Evolutionary conservation across 2,888 invertebrate species (phyloP), one percentile per base, ranked within the genome.

Genomic region (Boloria euphrosyne): DNA sequence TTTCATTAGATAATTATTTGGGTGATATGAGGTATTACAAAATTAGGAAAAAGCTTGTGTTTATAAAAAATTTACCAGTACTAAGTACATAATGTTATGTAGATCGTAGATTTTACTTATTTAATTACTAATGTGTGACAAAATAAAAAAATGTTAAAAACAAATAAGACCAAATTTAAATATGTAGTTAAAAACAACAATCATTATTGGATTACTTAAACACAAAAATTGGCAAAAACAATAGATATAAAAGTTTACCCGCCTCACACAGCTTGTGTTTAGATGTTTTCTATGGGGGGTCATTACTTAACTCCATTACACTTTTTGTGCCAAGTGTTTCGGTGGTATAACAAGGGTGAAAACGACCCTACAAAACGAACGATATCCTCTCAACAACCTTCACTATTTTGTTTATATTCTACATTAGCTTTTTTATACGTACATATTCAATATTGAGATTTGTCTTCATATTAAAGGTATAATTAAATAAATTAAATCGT

Each of bases 311-410:
- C 88, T 86, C 89, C 88, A 91, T 90, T 90, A 91, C 90, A 88
- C 86, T 91, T 91, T 90, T 91, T 91, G 90, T 86, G 89, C 90
- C 89, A 89, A 91, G 90, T 90, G 91, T 90, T 91, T 89, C 87
- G 87, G 84, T 84, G 87, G 89, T 90, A 86, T 79, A 88, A 91
- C 90, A 90, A 91, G 91, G 91, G 91, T 90, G 90, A 85, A 83
- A 90, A 91, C 90, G 86, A 88, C 90, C 90, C 90, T 84, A 85
- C 87, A 82, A 85, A 89, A 90, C 85, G 85, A 86, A 87, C 86
- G 86, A 89, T 83, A 83, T 77, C 82, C 86, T 85, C 84, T 86
- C 82, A 80, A 80, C 82, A 80, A 79, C 79, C 79, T 80, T 74
- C 76, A 80, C 80, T 85, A 87, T 89, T 86, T 83, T 76, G 76